Evolutionary conservation across 2,797 vertebrate species (phyloP).

Genomic region (Sorex maritimensis): DNA sequence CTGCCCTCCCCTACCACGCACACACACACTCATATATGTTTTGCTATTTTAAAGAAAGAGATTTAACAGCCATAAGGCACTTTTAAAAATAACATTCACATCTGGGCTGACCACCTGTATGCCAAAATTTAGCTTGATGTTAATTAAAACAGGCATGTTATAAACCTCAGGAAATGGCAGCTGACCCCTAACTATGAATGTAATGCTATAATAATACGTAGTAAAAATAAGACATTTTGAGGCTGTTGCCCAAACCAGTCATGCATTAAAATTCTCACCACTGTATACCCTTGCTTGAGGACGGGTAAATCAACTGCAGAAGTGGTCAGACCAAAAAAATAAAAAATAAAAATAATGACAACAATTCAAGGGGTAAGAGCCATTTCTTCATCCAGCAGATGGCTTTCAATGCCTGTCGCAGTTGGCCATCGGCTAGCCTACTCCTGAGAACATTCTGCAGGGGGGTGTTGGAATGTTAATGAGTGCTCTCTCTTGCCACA

Average conservation of each 20-base stretch:
- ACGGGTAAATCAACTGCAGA: constrained; percentile 79
- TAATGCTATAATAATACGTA: constrained; percentile 92
- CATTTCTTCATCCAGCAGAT: constrained; percentile 61
- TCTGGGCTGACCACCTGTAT: constrained; percentile 91
- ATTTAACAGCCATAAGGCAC: constrained; percentile 89
- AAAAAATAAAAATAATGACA: constrained; percentile 34
- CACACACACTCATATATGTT: constrained; percentile 80
- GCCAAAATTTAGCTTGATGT: constrained; percentile 92
- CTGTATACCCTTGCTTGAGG: constrained; percentile 65
- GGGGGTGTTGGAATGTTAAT: background rate
- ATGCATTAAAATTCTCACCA: constrained; percentile 89
- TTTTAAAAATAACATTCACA: constrained; percentile 92
- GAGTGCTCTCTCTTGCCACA: background rate
- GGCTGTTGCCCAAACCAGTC: constrained; percentile 88
- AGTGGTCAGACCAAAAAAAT: constrained; percentile 56
- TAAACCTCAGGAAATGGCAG: constrained; percentile 94
- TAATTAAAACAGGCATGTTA: constrained; percentile 94
- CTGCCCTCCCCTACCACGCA: constrained; percentile 33
- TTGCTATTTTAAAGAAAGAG: constrained; percentile 85
- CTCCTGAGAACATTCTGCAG: constrained; percentile 33
- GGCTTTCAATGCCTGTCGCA: constrained; percentile 30
- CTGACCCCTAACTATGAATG: constrained; percentile 93
- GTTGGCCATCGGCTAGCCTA: background rate
- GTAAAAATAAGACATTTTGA: constrained; percentile 90
- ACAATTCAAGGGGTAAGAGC: constrained; percentile 61